Evolutionary conservation across 2,888 invertebrate species (phyloP), one percentile per base, ranked within the genome.

Genomic region (Parascotia fuliginaria): DNA sequence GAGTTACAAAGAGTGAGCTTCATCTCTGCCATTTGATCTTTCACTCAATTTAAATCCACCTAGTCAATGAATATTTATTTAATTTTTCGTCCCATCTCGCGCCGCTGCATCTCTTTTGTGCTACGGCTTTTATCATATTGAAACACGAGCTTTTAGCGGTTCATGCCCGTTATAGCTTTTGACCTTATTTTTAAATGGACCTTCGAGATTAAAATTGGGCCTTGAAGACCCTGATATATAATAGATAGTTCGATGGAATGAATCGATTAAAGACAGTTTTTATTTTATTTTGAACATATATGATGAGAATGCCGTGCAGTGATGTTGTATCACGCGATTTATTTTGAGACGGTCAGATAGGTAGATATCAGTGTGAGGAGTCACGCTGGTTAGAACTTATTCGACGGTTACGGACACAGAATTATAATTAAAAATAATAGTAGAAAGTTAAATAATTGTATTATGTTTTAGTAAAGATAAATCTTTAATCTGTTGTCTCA

Each of bases 131-230:
- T 55, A 41, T 31, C 19, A 45, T 13, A 36, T 19, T 53, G 33
- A 47, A 27, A 41, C 36, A 33, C 16, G 34, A 53, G 62, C 66
- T 65, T 69, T 69, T 60, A 56, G 40, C 42, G 12, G 27, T 13
- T 34, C n/a, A 44, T 12, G 9, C 19, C 34, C 48, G 39, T 39
- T 62, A 53, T 44, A 55, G 50, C 52, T 52, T 42, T 42, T 45
- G 60, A 57, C 60, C 66, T 55, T 65, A 55, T 63, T 69, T 67
- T 65, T 54, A 60, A 69, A 63, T 65, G 53, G 52, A 46, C 48
- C 55, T 55, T 42, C 33, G 43, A 45, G 38, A 59, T 54, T 56
- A 56, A 53, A 55, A 29, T 56, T 53, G 24, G 40, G 52, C 42
- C 40, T 65, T 22, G 24, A 54, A 50, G 66, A 59, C 62, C 70